Evolutionary conservation across 2,888 invertebrate genomes (phyloP).

Genomic region (Epistrophe grossulariae): DNA sequence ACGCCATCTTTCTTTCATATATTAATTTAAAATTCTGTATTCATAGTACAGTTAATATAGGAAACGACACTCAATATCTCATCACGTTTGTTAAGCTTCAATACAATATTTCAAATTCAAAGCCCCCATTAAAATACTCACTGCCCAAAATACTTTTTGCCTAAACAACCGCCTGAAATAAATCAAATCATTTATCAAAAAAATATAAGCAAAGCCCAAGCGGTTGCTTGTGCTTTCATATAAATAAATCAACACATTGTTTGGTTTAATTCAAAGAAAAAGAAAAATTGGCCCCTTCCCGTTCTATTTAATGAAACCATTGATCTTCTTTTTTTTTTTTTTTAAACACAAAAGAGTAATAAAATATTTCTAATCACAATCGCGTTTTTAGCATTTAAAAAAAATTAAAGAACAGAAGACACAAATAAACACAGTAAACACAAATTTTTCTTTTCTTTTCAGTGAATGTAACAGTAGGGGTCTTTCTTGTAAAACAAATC

Average conservation of each 20-base stretch:
- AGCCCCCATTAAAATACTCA: background rate
- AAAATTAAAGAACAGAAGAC: background rate
- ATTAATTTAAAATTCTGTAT: background rate
- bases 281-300: conserved; percentile 2
- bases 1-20: background rate
- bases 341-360: conserved; percentile 9
- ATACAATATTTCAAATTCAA: conserved; percentile 12
- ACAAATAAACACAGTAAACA: background rate
- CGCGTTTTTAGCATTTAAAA: background rate
- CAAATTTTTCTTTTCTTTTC: background rate
- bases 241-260: conserved; percentile 37
- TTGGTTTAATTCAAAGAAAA: conserved; percentile 21
- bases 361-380: conserved; percentile 2
- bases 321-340: background rate
- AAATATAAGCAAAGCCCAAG: background rate
- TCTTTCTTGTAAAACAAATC: background rate
- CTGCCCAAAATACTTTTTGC: background rate
- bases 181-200: conserved; percentile 28
- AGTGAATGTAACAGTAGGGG: background rate
- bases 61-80: background rate
- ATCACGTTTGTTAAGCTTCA: conserved; percentile 24
- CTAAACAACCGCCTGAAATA: conserved; percentile 11
- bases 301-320: background rate
- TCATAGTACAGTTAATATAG: background rate
- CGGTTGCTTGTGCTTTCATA: background rate